These are phyloP conservation scores for Burhinus oedicnemus DNA, from an alignment of 2,113 vertebrate genomes.

Conservation along the genomic window DNA sequence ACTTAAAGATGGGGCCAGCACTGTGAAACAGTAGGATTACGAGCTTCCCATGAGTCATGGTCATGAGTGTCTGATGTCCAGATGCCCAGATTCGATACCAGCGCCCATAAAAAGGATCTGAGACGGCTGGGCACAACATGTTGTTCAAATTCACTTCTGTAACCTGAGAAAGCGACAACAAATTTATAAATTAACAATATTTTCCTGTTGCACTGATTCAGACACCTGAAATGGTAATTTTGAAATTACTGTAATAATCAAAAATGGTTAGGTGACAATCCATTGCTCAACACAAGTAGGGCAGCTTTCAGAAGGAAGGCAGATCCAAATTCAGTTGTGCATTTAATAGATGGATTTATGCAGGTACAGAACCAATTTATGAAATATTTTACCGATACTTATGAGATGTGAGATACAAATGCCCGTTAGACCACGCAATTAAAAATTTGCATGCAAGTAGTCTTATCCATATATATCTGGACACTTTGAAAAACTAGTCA, in stretches of 20 bases:
- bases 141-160: conserved; percentile 99
- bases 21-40: conserved; percentile 86
- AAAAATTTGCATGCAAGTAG: not conserved
- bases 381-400: not conserved
- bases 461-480: not conserved
- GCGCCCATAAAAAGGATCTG: conserved; percentile 96
- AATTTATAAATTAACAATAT: not conserved
- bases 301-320: not conserved
- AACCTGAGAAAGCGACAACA: conserved; percentile 73
- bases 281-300: not conserved
- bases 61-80: conserved; percentile 95
- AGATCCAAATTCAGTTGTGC: not conserved
- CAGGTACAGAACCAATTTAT: not conserved
- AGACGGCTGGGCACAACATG: conserved; percentile 98
- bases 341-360: conserved; percentile 26
- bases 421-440: not conserved
- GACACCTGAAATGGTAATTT: not conserved
- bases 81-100: conserved; percentile 97
- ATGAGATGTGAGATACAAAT: not conserved
- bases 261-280: not conserved
- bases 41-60: conserved; percentile 92
- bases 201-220: not conserved
- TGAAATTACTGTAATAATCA: not conserved
- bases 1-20: conserved; percentile 78
- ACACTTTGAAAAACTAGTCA: not conserved